A percentile compares a stretch with the other conserved stretches of the same genome.
Evolutionary conservation across 1,140 invertebrate species (phyloP).

Genomic region (Drosophila truncata): DNA sequence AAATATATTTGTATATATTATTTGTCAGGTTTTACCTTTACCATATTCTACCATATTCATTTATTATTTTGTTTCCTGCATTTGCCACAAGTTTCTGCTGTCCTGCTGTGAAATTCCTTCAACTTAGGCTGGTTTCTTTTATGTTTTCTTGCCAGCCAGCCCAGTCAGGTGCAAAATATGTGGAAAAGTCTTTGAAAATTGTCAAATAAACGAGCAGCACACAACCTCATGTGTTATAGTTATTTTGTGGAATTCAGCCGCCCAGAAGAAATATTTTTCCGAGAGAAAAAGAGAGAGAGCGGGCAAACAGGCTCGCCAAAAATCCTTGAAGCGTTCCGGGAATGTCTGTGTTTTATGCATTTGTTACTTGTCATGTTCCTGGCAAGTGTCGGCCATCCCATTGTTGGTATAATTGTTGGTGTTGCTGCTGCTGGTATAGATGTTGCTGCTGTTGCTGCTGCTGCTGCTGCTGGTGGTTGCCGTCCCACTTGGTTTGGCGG

Average conservation of each 20-base stretch:
- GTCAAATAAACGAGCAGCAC: conserved; percentile 23
- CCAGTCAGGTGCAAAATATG: conserved; percentile 30
- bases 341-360: conserved; percentile 59
- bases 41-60: background rate
- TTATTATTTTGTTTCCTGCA: background rate
- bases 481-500: conserved; percentile 53
- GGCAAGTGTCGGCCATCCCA: conserved; percentile 50
- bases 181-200: conserved; percentile 25
- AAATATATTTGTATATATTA: background rate
- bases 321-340: conserved; percentile 11
- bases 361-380: conserved; percentile 74
- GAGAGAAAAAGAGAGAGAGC: background rate
- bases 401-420: conserved; percentile 40
- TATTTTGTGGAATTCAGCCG: conserved; percentile 10
- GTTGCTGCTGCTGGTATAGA: background rate
- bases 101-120: conserved; percentile 1
- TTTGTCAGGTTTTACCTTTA: background rate
- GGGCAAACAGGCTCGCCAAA: background rate
- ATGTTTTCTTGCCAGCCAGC: background rate
- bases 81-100: background rate
- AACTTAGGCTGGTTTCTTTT: background rate
- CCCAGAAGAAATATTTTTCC: conserved; percentile 8
- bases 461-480: background rate
- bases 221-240: background rate
- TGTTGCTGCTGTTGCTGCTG: conserved; percentile 4